Evolutionary conservation across 2,113 vertebrate genomes (phyloP), one percentile per base, ranked within the genome.

Genomic region (Lagopus leucura): DNA sequence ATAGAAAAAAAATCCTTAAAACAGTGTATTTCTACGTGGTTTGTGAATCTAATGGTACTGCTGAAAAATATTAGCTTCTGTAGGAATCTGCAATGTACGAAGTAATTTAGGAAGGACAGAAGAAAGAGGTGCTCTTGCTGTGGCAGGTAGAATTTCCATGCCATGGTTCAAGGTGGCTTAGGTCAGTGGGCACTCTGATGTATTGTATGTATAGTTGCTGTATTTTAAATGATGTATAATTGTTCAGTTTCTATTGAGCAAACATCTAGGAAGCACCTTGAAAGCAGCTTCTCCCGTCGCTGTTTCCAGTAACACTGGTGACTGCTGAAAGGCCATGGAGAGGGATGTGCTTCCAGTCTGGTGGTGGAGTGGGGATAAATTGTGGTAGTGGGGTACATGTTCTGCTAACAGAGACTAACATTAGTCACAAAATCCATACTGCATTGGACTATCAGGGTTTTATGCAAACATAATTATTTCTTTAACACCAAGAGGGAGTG

Each of bases 401-500:
- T 71, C 27, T 79, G 42, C 69, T 79, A 84, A 55, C n/a, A 74
- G 63, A 76, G 24, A 16, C 40, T 40, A 40, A 40, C 21, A 10
- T 87, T 89, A 76, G 28, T 89, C 47, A 57, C 28, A 83, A 45
- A 92, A 60, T 91, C 77, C 22, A 38, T 80, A 45, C 6, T 90
- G 22, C 77, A 19, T 78, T 87, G 42, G 38, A 42, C 52, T 71
- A 7, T 61, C n/a, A 75, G 42, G 24, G 3, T 69, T 93, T 84
- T 86, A 72, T 72, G 43, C 82, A 85, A 85, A 73, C 45, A 13
- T 64, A 91, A 87, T 85, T 72, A 75, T 85, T 92, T 82, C 67
- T 91, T 87, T 57, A 92, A 79, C 40, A n/a, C 48, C 32, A 3
- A 52, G 19, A 58, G 43, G 73, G 45, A 63, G 24, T 82, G 45